phyloP scores from a whole-genome alignment of 1,140 invertebrate genomes.

The Pararge aegeria region DNA sequence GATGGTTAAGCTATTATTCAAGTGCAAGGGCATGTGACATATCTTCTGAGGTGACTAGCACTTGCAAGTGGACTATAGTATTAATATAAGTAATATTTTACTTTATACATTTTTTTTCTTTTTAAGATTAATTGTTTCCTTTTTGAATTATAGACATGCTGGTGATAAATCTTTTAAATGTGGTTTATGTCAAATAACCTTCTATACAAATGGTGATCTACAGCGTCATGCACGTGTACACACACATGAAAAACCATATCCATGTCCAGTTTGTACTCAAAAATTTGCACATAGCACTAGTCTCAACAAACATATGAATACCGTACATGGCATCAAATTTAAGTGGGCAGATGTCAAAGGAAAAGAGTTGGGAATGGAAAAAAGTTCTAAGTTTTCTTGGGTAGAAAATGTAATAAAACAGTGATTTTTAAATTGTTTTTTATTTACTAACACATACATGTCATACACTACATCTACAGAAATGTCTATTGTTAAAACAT shows the following conservation, averaged over 20 bases:
- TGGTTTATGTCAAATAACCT: slow-evolving; percentile 55
- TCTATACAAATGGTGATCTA: slow-evolving; percentile 67
- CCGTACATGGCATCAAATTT: slow-evolving; percentile 62
- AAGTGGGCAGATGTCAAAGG: slow-evolving; percentile 61
- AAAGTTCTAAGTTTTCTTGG: not conserved
- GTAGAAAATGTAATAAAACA: slow-evolving; percentile 9
- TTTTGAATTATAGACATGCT: slow-evolving; percentile 55
- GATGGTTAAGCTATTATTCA: no score
- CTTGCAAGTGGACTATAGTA: no score
- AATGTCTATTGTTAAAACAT: slow-evolving; percentile 27
- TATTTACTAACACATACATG: not conserved
- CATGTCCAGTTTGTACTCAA: slow-evolving; percentile 79
- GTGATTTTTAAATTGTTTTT: slow-evolving; percentile 2
- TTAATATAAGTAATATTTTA: no score
- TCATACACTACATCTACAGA: not conserved
- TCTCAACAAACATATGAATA: slow-evolving; percentile 73
- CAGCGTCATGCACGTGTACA: slow-evolving; percentile 76
- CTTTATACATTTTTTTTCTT: not conserved
- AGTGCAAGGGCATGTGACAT: no score
- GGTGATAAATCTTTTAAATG: slow-evolving; percentile 73
- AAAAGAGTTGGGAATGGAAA: slow-evolving; percentile 36
- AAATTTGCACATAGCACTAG: slow-evolving; percentile 73
- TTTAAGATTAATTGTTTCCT: not conserved
- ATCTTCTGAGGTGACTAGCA: no score
- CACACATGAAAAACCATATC: slow-evolving; percentile 80